Percentiles rank a stretch among this genome's conserved stretches.
These are phyloP conservation scores for Pelobates fuscus DNA, from an alignment of 2,113 vertebrate genomes.

Conservation along the genomic window DNA sequence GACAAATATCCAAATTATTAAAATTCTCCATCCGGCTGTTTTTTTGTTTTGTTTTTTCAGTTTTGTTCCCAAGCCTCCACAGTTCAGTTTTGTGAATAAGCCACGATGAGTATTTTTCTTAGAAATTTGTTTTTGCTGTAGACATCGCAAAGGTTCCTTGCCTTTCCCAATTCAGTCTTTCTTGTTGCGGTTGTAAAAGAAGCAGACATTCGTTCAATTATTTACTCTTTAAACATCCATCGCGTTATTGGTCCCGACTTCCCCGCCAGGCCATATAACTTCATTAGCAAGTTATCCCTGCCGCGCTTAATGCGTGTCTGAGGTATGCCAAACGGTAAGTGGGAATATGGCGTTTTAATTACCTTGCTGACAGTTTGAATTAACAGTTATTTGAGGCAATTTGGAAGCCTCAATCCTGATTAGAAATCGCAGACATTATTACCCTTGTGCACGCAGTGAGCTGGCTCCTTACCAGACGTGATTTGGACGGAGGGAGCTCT, in stretches of 20 bases:
- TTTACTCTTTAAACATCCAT: slow-evolving; percentile 6
- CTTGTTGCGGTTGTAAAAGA: not conserved
- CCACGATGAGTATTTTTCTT: too few relatives aligned
- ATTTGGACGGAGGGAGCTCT: too few relatives aligned
- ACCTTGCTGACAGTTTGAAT: slow-evolving; percentile 32
- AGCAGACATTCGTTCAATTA: not conserved
- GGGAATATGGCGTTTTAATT: slow-evolving; percentile 43
- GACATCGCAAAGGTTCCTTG: not conserved
- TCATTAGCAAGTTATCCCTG: slow-evolving; percentile 31
- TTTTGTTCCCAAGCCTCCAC: too few relatives aligned
- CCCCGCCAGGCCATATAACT: slow-evolving; percentile 24
- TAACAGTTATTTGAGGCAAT: slow-evolving; percentile 33
- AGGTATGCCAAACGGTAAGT: slow-evolving; percentile 28
- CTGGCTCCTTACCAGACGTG: not conserved
- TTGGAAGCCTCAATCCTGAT: not conserved
- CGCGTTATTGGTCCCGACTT: slow-evolving; percentile 9
- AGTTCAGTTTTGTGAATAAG: too few relatives aligned
- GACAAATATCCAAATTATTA: too few relatives aligned
- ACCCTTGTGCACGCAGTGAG: not conserved
- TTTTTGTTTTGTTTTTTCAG: too few relatives aligned
- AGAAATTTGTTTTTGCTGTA: too few relatives aligned
- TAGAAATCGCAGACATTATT: not conserved
- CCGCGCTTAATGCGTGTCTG: slow-evolving; percentile 23
- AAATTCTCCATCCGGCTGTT: too few relatives aligned
- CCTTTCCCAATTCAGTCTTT: not conserved